Conservation (phyloP, 2,113 vertebrate genomes). For the Anolis sagrei region DNA sequence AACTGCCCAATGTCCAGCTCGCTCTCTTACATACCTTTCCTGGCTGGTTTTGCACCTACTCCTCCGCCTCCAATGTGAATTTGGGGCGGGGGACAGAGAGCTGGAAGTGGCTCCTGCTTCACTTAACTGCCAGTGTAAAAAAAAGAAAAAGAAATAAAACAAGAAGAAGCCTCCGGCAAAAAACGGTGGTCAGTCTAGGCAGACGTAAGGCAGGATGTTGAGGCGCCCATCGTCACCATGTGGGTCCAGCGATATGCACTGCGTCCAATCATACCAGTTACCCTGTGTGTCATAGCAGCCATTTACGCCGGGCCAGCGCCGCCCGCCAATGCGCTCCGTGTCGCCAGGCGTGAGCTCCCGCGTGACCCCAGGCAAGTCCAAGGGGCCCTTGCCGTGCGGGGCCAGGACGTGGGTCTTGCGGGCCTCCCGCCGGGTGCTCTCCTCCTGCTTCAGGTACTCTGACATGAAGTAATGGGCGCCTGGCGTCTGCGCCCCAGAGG, state of each 20-base stretch:
- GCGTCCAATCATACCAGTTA: conserved; percentile 96
- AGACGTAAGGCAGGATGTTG: conserved; percentile 95
- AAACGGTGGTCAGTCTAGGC: conserved; percentile 85
- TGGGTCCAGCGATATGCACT: conserved; percentile 92
- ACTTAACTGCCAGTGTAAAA: conserved; percentile 78
- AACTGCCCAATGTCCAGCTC: conserved; percentile 61
- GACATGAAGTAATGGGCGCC: conserved; percentile 88
- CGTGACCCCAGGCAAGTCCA: conserved; percentile 85
- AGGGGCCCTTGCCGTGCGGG: conserved; percentile 73
- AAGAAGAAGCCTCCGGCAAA: conserved; percentile 65
- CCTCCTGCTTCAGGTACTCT: conserved; percentile 89
- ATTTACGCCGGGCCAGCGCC: conserved; percentile 92
- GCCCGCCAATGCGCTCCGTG: conserved; percentile 83
- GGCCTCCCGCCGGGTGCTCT: conserved; percentile 78
- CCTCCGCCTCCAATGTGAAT: conserved; percentile 61
- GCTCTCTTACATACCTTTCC: conserved; percentile 64
- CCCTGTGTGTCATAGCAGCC: conserved; percentile 93
- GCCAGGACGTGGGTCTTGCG: conserved; percentile 83
- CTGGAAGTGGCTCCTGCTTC: conserved; percentile 66
- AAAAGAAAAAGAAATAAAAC: too few species aligned
- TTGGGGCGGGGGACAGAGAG: conserved; percentile 71
- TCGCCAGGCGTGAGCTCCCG: conserved; percentile 83
- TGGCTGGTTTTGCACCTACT: conserved; percentile 28
- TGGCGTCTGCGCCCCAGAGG: conserved; percentile 84
- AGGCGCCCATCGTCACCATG: conserved; percentile 90